These are phyloP conservation scores for Eufriesea mexicana DNA, from an alignment of 1,140 invertebrate species.

Conservation along the genomic window DNA sequence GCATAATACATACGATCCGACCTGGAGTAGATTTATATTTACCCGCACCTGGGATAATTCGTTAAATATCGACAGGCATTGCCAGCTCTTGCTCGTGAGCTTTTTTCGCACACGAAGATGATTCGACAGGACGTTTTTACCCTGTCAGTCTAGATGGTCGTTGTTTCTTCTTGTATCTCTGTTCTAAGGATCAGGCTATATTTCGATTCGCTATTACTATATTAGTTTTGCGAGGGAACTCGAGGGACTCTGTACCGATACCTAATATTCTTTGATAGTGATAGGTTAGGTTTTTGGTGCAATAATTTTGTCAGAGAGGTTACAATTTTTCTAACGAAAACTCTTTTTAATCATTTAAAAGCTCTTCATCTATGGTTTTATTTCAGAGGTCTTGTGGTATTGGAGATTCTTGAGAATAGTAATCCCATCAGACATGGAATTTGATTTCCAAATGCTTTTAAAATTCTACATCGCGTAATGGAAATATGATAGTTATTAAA, in stretches of 20 bases:
- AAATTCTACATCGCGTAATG: not conserved
- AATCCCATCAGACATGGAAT: not conserved
- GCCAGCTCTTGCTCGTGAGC: slow-evolving; percentile 33
- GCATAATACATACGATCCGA: slow-evolving; percentile 71
- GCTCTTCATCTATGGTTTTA: not conserved
- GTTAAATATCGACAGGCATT: slow-evolving; percentile 69
- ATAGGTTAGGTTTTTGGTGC: not conserved
- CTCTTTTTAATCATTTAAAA: not conserved
- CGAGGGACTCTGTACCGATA: not conserved
- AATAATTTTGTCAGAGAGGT: not conserved
- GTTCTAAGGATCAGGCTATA: too few relatives aligned
- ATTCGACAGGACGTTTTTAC: slow-evolving; percentile 47
- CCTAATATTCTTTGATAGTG: not conserved
- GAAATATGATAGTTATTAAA: too few relatives aligned
- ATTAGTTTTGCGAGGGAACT: not conserved
- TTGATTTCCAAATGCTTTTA: not conserved
- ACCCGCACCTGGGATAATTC: slow-evolving; percentile 67
- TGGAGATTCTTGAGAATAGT: not conserved
- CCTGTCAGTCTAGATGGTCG: not conserved
- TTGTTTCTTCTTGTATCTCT: not conserved
- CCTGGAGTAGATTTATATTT: slow-evolving; percentile 72
- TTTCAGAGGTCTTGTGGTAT: not conserved
- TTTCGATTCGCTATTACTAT: not conserved
- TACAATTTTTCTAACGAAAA: not conserved
- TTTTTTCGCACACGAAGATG: slow-evolving; percentile 50